Conservation (phyloP, 2,797 vertebrate genomes). For the Thunnus albacares region DNA sequence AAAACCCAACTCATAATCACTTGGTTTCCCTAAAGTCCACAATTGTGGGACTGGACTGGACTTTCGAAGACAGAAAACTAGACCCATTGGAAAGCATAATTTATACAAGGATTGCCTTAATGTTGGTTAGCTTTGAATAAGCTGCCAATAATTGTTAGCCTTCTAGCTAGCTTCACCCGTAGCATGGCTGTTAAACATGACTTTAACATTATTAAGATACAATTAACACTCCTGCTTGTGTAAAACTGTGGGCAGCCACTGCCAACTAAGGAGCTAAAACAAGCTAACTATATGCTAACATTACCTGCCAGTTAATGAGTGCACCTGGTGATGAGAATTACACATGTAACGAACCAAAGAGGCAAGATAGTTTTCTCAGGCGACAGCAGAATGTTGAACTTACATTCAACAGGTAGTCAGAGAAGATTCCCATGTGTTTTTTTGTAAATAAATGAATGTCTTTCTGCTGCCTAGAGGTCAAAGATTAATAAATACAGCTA, state of each 20-base stretch:
- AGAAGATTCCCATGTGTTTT: not conserved
- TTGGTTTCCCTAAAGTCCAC: not conserved
- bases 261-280: not conserved
- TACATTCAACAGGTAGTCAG: not conserved
- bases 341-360: not conserved
- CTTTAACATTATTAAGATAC: not conserved
- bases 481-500: too few relatives aligned
- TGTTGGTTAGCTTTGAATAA: not conserved
- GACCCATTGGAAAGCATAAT: too few relatives aligned
- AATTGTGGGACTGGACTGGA: not conserved
- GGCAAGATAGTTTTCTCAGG: not conserved
- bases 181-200: not conserved
- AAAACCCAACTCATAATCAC: not conserved
- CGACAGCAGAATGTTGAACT: not conserved
- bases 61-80: too few relatives aligned
- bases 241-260: not conserved
- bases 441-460: too few relatives aligned
- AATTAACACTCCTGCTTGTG: not conserved
- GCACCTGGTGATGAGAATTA: not conserved
- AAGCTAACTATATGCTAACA: not conserved
- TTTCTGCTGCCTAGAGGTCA: not conserved
- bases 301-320: not conserved
- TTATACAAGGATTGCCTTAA: not conserved
- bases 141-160: not conserved
- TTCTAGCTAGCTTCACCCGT: too few relatives aligned